Conservation (phyloP, 2,888 invertebrate species). For the Eulithis testata region DNA sequence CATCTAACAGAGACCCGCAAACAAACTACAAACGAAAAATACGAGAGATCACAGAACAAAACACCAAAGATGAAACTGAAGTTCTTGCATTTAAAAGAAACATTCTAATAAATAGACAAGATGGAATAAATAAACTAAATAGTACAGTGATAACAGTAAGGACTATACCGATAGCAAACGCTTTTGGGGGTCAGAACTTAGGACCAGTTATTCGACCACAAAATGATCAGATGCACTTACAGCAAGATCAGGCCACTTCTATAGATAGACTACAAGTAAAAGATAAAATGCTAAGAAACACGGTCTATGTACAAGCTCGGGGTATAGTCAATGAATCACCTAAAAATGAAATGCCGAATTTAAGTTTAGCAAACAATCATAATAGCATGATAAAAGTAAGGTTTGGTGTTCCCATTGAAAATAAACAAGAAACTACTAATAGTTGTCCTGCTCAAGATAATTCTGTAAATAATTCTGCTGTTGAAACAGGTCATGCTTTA, state of each 20-base stretch:
- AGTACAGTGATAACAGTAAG: constrained; percentile 27
- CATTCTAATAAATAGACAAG: constrained; percentile 1
- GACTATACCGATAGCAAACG: constrained; percentile 8
- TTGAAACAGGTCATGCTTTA: not conserved
- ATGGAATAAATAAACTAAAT: constrained; percentile 30
- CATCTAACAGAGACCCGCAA: constrained; percentile 3
- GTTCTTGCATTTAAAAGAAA: constrained; percentile 1
- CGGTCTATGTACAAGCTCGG: constrained; percentile 74
- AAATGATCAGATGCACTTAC: not conserved
- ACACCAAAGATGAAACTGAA: constrained; percentile 13
- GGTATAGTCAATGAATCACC: constrained; percentile 52
- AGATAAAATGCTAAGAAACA: constrained; percentile 72
- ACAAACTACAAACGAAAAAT: constrained; percentile 16
- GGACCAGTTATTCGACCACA: not conserved
- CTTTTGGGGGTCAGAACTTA: not conserved
- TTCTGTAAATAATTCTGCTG: not conserved
- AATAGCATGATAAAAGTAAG: not conserved
- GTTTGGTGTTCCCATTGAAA: not conserved
- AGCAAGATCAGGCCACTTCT: too few species aligned
- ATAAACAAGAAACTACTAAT: not conserved
- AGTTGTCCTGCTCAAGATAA: not conserved
- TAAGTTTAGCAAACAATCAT: constrained; percentile 1
- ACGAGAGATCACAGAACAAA: constrained; percentile 8
- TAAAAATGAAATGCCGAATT: constrained; percentile 41
- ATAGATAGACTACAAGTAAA: constrained; percentile 36